Conservation (phyloP, 30 jellyfish, hydroid and myxozoan genomes). For the Euphysa ruthae region DNA sequence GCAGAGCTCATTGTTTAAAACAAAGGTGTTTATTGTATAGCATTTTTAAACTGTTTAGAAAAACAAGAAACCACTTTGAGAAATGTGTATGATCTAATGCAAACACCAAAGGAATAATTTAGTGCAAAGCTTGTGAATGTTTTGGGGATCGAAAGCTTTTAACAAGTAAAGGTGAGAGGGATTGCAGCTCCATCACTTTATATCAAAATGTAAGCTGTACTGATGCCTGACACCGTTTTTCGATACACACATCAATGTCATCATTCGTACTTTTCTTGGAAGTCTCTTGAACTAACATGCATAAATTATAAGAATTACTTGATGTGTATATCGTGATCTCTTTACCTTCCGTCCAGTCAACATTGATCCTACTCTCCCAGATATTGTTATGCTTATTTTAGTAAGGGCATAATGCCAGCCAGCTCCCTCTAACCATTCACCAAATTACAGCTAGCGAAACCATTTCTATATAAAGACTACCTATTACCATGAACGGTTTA, state of each 20-base stretch:
- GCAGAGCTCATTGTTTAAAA: too few species aligned
- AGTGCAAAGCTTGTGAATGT: neutral
- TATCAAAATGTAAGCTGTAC: neutral
- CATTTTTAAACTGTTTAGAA: neutral
- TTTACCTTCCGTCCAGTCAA: neutral
- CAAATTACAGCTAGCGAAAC: slow-evolving; percentile 29
- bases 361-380: neutral
- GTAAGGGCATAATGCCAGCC: neutral
- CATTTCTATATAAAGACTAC: slow-evolving; percentile 40
- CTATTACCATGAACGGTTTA: slow-evolving; percentile 37
- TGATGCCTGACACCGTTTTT: neutral
- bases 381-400: neutral
- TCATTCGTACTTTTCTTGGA: neutral
- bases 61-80: slow-evolving; percentile 27
- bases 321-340: neutral
- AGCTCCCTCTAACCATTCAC: slow-evolving; percentile 48
- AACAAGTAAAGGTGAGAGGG: neutral
- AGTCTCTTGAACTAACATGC: neutral
- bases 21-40: too few species aligned
- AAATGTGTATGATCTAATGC: slow-evolving; percentile 25
- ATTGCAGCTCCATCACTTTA: neutral
- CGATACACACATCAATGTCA: neutral
- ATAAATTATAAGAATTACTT: neutral
- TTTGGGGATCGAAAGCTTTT: neutral
- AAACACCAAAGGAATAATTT: neutral